Base-by-base conservation (phyloP, 2,113 vertebrate genomes). In the Trochalopteron elliotii region DNA sequence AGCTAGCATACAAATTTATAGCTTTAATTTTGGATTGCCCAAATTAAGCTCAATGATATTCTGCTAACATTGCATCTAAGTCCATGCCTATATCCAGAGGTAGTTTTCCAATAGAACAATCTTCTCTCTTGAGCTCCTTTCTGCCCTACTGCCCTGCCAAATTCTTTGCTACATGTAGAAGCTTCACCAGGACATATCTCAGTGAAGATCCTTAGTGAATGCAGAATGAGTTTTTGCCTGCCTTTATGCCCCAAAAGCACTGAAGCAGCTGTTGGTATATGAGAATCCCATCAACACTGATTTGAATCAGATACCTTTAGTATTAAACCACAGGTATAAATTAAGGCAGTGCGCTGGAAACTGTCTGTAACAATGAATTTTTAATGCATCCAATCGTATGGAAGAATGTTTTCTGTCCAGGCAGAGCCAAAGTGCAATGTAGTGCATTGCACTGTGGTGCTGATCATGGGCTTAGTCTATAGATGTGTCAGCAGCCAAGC, bases 341-440 rank as follows among this genome's bases (percentile, higher is more conserved):
- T 9, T 74, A 67, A 74, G 33, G 6, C 7, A 85, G 6, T 40
- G 5, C 2, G 15, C 19, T 50, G 39, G 28, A 67, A 82, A 68
- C 1, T 21, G 15, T 3, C 1, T 39, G 33, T 25, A 78, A 39
- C 18, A 44, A 15, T 11, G 42, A 61, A 31, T 11, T 67, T 22
- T 33, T 55, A 37, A 47, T 12, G 20, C 10, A 31, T 68, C 30
- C 19, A 39, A 1, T 14, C 13, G 5, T 33, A 30, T 31, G 20
- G 72, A 63, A 55, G 19, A 87, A 18, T 23, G n/a, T n/a, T 2
- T 0, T 25, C 28, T 65, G 61, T 31, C n/a, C 57, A 67, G 25
- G 3, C 11, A 31, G 39, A 89, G 24, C 5, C 3, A 13, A 42
- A 0, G 0, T 22, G 7, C 16, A 55, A 5, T 12, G 31, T 49